Evolutionary conservation across 2,888 invertebrate species (phyloP).

Genomic region (Seladonia tumulorum): DNA sequence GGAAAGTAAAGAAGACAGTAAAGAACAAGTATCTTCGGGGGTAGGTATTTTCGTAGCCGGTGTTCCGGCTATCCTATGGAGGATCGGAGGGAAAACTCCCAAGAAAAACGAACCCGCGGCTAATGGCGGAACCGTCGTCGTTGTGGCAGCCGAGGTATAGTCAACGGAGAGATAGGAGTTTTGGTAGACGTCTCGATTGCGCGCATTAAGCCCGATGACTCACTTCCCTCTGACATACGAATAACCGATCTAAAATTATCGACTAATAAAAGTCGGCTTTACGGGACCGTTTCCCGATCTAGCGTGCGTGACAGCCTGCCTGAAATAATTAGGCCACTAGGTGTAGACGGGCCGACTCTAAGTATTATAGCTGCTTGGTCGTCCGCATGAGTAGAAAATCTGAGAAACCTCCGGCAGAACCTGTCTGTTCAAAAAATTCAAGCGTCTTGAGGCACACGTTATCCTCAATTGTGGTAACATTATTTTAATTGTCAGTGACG

Average conservation of each 20-base stretch:
- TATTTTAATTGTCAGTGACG: no score
- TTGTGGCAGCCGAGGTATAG: neutral
- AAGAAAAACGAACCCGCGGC: conserved; percentile 7
- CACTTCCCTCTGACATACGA: conserved; percentile 39
- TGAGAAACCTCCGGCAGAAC: neutral
- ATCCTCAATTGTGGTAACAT: no score
- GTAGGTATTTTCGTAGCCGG: conserved; percentile 18
- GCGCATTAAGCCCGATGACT: conserved; percentile 29
- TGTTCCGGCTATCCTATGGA: neutral
- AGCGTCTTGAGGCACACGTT: no score
- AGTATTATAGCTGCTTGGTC: neutral
- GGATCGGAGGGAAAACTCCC: neutral
- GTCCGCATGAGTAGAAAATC: neutral
- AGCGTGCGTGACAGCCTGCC: conserved; percentile 2
- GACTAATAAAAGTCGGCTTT: conserved; percentile 30
- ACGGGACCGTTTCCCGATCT: neutral
- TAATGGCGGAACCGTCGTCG: conserved; percentile 10
- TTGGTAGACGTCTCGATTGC: conserved; percentile 13
- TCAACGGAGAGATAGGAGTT: conserved; percentile 2
- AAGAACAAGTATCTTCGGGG: neutral
- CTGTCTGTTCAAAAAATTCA: neutral
- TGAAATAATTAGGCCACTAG: neutral
- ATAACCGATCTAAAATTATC: conserved; percentile 50
- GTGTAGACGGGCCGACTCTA: neutral
- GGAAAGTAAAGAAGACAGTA: neutral